These are phyloP conservation scores for Carcharodon carcharias DNA, from an alignment of 2,797 vertebrate species.

Conservation along the genomic window DNA sequence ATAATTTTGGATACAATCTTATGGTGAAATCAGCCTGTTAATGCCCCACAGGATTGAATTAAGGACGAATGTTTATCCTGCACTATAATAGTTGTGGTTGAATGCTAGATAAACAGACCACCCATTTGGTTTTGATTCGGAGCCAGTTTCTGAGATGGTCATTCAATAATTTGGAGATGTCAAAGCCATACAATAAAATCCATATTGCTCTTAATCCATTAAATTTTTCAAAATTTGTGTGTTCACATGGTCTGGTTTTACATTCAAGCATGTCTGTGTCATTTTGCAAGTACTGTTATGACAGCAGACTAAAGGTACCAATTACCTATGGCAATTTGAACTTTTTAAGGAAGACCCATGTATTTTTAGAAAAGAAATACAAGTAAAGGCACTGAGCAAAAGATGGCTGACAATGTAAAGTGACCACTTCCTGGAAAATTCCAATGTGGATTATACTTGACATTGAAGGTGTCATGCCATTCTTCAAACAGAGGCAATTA, in stretches of 20 bases:
- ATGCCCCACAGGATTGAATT: background rate
- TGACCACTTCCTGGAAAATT: too few relatives aligned
- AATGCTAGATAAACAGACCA: conserved; percentile 9
- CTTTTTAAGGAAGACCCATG: too few relatives aligned
- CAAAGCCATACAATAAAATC: background rate
- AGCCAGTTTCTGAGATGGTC: background rate
- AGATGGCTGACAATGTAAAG: too few relatives aligned
- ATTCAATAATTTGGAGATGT: background rate
- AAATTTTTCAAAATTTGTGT: background rate
- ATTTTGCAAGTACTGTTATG: background rate
- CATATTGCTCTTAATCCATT: background rate
- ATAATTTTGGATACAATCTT: conserved; percentile 20
- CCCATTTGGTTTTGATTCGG: background rate
- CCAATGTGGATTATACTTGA: too few relatives aligned
- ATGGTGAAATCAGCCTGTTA: background rate
- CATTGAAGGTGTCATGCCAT: too few relatives aligned
- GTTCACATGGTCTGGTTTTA: background rate
- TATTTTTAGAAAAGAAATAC: too few relatives aligned
- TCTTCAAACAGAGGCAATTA: too few relatives aligned
- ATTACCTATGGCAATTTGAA: too few relatives aligned
- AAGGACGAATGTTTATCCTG: background rate
- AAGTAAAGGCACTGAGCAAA: too few relatives aligned
- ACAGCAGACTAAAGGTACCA: too few relatives aligned
- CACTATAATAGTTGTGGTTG: background rate
- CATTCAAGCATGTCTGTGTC: background rate